Base-by-base conservation (phyloP, 1,140 invertebrate genomes). In the Megalopta genalis region DNA sequence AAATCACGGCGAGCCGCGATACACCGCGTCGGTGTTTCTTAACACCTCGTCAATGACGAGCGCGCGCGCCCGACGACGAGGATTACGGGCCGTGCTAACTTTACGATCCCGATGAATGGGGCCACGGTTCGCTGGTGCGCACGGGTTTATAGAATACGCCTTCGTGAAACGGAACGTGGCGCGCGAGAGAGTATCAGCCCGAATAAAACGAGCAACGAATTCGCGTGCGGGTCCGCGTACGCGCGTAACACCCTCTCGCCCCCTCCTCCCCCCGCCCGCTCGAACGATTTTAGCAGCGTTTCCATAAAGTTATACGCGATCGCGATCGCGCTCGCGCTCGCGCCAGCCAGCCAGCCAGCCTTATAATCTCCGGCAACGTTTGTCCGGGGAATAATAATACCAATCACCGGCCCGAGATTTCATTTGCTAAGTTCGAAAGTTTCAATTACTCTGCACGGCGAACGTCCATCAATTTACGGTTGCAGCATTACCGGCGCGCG, bases 31-130 rank as follows among this genome's bases (percentile, higher is more conserved):
- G 82, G 85, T 88, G 82, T 90, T 89, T 87, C 85, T 90, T 86
- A 88, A 86, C 89, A 87, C 89, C 87, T 90, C 85, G 86, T 88
- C 82, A 85, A 89, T 67, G 79, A 71, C 74, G 67, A 74, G 77
- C 75, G 71, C 32, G 63, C 42, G n/a, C 16, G 54, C 27, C 2
- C 62, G 62, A 79, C 64, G 54, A 67, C 46, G 42, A 52, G 57
- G 76, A 82, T 73, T 77, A 64, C 8, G 32, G n/a, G 27, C 23
- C 27, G 57, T 54, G 74, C 66, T 52, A 78, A 69, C 65, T 82
- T 83, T 78, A 60, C 57, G 74, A 82, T 16, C 16, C 16, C 46
- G 62, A 25, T 42, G 54, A 57, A 57, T 21, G 21, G 54, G n/a
- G 1, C 9, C 49, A 52, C 49, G 57, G 18, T 18, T 8, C 39